Conservation (phyloP, 92 coral and sea anemone species). For the Paragorgia papillata region DNA sequence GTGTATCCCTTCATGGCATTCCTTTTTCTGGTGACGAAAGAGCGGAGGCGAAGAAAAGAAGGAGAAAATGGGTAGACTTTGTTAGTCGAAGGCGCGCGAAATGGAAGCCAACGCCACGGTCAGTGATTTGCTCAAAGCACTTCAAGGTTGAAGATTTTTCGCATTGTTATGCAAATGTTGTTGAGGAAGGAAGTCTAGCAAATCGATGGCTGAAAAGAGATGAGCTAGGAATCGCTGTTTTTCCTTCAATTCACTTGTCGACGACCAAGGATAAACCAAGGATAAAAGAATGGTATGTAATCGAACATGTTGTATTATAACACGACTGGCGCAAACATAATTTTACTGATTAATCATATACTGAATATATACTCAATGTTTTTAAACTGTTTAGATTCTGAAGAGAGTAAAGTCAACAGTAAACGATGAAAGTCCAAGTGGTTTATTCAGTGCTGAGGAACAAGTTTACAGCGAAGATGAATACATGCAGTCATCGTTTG, state of each 20-base stretch:
- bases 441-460: too few species aligned
- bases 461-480: too few species aligned
- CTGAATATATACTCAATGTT: too few species aligned
- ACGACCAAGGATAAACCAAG: background rate
- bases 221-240: slow-evolving; percentile 11
- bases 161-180: background rate
- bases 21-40: slow-evolving; percentile 1
- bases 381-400: too few species aligned
- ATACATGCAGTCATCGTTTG: too few species aligned
- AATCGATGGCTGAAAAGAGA: slow-evolving; percentile 23
- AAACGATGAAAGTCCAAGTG: too few species aligned
- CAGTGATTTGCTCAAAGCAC: slow-evolving; percentile 41
- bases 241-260: slow-evolving; percentile 4
- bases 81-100: slow-evolving; percentile 20
- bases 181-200: background rate
- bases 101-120: slow-evolving; percentile 32
- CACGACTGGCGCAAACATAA: too few species aligned
- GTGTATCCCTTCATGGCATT: slow-evolving; percentile 19
- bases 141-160: slow-evolving; percentile 33
- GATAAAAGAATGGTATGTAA: slow-evolving; percentile 25
- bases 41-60: background rate
- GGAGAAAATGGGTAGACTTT: slow-evolving; percentile 39
- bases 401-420: too few species aligned
- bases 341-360: too few species aligned
- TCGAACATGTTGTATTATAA: too few species aligned